Evolutionary conservation across 1,140 invertebrate genomes (phyloP).

Genomic region (Rhagoletis zephyria): DNA sequence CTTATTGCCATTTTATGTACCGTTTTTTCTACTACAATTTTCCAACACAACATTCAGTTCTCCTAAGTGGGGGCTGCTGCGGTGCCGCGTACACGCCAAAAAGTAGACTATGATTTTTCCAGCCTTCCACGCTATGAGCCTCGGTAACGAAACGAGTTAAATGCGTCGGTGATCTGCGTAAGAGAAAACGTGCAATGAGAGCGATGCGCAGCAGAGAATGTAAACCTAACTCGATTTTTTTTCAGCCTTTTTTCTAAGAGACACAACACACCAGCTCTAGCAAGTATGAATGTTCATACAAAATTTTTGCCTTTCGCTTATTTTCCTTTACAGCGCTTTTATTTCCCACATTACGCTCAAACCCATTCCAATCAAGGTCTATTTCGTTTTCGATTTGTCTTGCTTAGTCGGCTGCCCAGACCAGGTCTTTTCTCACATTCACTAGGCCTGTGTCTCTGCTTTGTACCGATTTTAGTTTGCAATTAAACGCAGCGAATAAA

Average conservation of each 20-base stretch:
- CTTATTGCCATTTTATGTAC: constrained; percentile 10
- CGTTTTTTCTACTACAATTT: neutral
- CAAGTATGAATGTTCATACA: neutral
- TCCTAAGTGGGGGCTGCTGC: neutral
- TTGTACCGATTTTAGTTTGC: constrained; percentile 14
- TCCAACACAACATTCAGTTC: neutral
- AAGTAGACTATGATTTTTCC: constrained; percentile 14
- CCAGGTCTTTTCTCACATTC: neutral
- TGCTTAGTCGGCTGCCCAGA: neutral
- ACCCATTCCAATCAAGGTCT: neutral
- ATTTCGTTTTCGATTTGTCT: neutral
- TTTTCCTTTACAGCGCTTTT: neutral
- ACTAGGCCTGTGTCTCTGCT: neutral
- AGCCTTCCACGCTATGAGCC: neutral
- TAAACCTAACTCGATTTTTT: neutral
- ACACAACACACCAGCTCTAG: neutral
- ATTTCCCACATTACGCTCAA: neutral
- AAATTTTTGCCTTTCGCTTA: neutral
- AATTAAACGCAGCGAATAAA: neutral
- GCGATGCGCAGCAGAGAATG: neutral
- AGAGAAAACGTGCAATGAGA: neutral
- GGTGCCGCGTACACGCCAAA: neutral
- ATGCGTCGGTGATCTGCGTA: too few species aligned
- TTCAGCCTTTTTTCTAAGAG: neutral
- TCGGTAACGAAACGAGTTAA: neutral